Conservation (phyloP, 2,113 vertebrate genomes). For the Cromileptes altivelis region DNA sequence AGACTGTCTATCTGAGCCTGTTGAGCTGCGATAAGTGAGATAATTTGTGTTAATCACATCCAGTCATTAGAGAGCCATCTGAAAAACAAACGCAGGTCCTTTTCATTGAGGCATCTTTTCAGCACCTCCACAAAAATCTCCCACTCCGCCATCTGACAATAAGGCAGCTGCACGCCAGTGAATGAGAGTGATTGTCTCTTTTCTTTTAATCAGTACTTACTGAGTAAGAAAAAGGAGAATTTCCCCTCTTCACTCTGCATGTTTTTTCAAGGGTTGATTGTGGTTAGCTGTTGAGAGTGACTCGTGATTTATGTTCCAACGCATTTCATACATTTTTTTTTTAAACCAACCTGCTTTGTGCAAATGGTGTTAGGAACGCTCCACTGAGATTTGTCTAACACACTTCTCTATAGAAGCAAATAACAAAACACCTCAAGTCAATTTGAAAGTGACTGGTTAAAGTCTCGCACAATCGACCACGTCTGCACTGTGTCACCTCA, state of each 20-base stretch:
- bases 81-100: slow-evolving; percentile 81
- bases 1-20: slow-evolving; percentile 78
- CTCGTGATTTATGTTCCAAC: slow-evolving; percentile 49
- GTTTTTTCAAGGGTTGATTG: slow-evolving; percentile 55
- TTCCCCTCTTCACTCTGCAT: slow-evolving; percentile 54
- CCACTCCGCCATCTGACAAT: slow-evolving; percentile 70
- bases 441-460: slow-evolving; percentile 58
- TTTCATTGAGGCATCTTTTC: slow-evolving; percentile 83
- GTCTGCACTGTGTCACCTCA: slow-evolving; percentile 32
- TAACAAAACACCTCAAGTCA: slow-evolving; percentile 47
- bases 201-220: slow-evolving; percentile 66
- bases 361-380: slow-evolving; percentile 39
- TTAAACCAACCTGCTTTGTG: slow-evolving; percentile 23
- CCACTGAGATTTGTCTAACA: slow-evolving; percentile 42
- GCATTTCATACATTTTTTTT: slow-evolving; percentile 35
- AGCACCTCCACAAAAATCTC: slow-evolving; percentile 75
- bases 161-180: slow-evolving; percentile 92
- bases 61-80: slow-evolving; percentile 84
- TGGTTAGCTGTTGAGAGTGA: slow-evolving; percentile 31
- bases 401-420: slow-evolving; percentile 19
- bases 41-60: slow-evolving; percentile 93
- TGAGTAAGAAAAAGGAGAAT: slow-evolving; percentile 48
- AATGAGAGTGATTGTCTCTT: slow-evolving; percentile 77
- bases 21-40: slow-evolving; percentile 89
- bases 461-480: slow-evolving; percentile 41